A percentile compares a stretch with the other conserved stretches of the same genome.
Evolutionary conservation across 2,888 invertebrate species (phyloP).

Genomic region (Cerceris ruficornis): DNA sequence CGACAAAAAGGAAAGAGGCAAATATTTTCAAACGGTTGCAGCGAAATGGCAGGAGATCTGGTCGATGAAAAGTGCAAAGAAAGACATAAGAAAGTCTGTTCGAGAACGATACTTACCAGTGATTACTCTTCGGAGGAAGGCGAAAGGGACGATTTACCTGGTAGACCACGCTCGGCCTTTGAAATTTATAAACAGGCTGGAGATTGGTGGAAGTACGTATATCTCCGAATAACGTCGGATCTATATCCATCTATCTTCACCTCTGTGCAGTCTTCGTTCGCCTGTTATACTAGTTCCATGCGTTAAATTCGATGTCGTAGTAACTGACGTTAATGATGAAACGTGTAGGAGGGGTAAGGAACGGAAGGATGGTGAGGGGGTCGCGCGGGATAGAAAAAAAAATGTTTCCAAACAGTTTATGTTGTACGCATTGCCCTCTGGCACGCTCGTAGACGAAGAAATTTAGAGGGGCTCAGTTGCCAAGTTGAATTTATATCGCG

Average conservation of each 20-base stretch:
- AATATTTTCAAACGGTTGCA: conserved; percentile 73
- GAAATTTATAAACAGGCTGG: conserved; percentile 90
- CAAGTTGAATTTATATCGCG: not conserved
- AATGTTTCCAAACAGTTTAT: not conserved
- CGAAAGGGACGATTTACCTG: conserved; percentile 81
- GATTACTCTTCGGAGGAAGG: conserved; percentile 87
- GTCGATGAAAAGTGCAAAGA: conserved; percentile 70
- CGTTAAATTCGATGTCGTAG: not conserved
- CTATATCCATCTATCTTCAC: not conserved
- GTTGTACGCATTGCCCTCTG: not conserved
- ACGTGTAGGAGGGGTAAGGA: not conserved
- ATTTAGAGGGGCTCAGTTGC: not conserved
- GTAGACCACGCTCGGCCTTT: conserved; percentile 86
- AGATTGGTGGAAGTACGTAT: conserved; percentile 92
- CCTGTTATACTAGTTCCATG: not conserved
- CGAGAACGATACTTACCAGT: conserved; percentile 79
- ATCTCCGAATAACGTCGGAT: not conserved
- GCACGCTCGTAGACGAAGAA: not conserved
- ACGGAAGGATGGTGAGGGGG: not conserved
- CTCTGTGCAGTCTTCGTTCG: not conserved
- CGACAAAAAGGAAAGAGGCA: conserved; percentile 76
- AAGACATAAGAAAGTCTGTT: conserved; percentile 80
- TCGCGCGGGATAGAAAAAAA: not conserved
- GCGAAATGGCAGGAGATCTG: conserved; percentile 69
- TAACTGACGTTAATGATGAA: not conserved